These are phyloP conservation scores for Seriola dumerili DNA, from an alignment of 2,113 vertebrate species.

Conservation along the genomic window DNA sequence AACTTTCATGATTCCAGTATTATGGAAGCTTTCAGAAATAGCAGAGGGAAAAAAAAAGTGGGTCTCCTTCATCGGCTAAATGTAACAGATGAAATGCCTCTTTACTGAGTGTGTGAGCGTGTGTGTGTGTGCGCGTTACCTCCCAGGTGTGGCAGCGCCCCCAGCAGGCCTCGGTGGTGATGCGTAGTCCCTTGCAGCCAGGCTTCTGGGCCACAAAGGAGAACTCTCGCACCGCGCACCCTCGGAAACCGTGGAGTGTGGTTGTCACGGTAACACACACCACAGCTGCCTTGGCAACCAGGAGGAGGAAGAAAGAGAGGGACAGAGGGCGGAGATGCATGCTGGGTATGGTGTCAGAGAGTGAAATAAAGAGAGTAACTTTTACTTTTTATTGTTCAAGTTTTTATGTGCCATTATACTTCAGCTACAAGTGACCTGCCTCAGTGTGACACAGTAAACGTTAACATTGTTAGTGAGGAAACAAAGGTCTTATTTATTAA, in stretches of 20 bases:
- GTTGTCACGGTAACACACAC: constrained; percentile 58
- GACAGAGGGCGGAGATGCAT: constrained; percentile 62
- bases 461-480: neutral
- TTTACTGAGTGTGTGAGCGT: neutral
- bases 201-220: constrained; percentile 84
- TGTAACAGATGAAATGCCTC: neutral
- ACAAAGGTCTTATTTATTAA: neutral
- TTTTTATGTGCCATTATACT: neutral
- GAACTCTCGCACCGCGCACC: constrained; percentile 84
- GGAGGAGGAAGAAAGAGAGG: constrained; percentile 57
- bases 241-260: constrained; percentile 77
- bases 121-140: constrained; percentile 57
- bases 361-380: neutral
- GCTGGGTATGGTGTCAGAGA: constrained; percentile 52
- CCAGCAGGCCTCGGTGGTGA: constrained; percentile 85
- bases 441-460: neutral
- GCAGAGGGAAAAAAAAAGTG: neutral
- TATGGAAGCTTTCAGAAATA: constrained; percentile 31
- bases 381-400: neutral
- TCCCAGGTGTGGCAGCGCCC: constrained; percentile 87
- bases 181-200: constrained; percentile 77
- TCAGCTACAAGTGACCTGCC: neutral
- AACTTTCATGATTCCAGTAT: constrained; percentile 19
- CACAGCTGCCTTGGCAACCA: constrained; percentile 52
- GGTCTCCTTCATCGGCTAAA: neutral